Evolutionary conservation across 2,797 vertebrate species (phyloP).

Genomic region (Bryconaethiops microstoma): DNA sequence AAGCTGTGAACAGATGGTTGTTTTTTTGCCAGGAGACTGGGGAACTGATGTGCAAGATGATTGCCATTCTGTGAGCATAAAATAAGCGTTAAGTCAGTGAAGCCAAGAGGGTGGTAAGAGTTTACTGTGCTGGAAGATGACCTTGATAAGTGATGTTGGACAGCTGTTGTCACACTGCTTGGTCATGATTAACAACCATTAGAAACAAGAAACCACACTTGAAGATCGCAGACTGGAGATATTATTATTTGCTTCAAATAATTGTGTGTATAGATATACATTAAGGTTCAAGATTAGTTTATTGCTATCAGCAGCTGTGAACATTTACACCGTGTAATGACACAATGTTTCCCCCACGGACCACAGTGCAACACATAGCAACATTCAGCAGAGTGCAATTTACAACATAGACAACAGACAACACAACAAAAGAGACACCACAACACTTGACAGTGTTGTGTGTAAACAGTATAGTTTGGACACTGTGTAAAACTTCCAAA

Average conservation of each 20-base stretch:
- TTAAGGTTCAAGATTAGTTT: too few species aligned
- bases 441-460: too few species aligned
- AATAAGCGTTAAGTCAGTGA: background rate
- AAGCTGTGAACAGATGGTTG: background rate
- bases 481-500: too few species aligned
- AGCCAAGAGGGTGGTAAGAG: background rate
- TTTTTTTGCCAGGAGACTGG: conserved; percentile 7
- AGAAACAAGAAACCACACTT: background rate
- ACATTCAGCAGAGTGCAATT: too few species aligned
- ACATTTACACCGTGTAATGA: too few species aligned
- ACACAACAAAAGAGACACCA: too few species aligned
- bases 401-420: too few species aligned
- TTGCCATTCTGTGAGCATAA: background rate
- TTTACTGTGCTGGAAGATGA: background rate
- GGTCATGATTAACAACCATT: background rate
- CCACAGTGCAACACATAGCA: too few species aligned
- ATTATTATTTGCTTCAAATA: background rate
- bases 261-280: too few species aligned
- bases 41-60: background rate
- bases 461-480: too few species aligned
- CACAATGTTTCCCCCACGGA: too few species aligned
- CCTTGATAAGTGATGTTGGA: background rate
- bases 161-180: background rate
- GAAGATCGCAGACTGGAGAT: background rate
- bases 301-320: too few species aligned